Evolutionary conservation across 2,888 invertebrate species (phyloP).

Genomic region (Lacanobia oleracea): DNA sequence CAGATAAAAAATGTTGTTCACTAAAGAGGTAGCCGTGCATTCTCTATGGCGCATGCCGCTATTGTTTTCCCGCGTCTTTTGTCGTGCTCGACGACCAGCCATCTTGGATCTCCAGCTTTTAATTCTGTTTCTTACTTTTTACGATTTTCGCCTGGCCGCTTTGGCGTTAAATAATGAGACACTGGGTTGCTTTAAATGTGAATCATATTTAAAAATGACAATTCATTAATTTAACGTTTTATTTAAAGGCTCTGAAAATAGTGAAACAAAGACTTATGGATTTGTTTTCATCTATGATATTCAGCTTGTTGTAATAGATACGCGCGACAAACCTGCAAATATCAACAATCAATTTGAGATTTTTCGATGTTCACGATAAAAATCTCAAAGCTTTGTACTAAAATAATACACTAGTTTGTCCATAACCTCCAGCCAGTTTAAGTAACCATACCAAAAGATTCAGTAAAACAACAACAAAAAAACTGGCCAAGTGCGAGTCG

Average conservation of each 20-base stretch:
- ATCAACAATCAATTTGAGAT: no score
- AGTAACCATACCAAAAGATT: not conserved
- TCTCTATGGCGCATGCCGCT: constrained; percentile 71
- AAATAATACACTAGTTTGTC: no score
- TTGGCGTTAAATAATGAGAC: constrained; percentile 3
- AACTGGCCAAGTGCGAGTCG: no score
- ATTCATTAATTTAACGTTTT: not conserved
- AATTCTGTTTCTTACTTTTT: constrained; percentile 51
- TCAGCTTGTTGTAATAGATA: no score
- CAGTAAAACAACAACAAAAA: not conserved
- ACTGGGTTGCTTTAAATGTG: no score
- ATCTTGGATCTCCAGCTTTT: constrained; percentile 67
- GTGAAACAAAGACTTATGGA: no score
- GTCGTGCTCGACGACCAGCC: constrained; percentile 73
- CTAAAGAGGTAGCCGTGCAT: constrained; percentile 70
- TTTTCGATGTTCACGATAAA: no score
- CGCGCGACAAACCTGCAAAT: no score
- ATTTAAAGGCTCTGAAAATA: not conserved
- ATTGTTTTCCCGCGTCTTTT: constrained; percentile 83
- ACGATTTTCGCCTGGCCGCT: not conserved
- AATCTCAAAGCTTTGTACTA: no score
- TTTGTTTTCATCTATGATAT: no score
- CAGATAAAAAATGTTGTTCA: constrained; percentile 55
- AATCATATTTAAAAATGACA: not conserved
- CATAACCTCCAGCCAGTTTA: no score